Evolutionary conservation across 2,113 vertebrate genomes (phyloP).

Genomic region (Zosterops hypoxanthus): DNA sequence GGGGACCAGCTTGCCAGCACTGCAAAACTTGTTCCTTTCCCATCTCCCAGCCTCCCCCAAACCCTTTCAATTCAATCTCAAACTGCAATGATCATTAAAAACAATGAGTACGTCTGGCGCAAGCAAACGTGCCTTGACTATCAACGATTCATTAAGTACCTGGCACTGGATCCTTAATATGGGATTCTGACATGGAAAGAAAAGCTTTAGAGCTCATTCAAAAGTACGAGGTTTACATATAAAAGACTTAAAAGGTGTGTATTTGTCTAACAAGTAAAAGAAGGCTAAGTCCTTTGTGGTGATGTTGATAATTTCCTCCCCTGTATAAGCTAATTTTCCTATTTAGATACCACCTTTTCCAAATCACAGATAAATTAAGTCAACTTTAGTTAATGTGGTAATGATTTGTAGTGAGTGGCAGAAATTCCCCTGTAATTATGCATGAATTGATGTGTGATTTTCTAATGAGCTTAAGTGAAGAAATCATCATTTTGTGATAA

Average conservation of each 20-base stretch:
- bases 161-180: conserved; percentile 58
- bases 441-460: conserved; percentile 85
- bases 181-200: conserved; percentile 61
- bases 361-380: conserved; percentile 73
- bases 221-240: conserved; percentile 20
- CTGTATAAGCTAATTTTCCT: conserved; percentile 43
- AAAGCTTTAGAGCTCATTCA: conserved; percentile 58
- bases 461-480: conserved; percentile 83
- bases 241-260: conserved; percentile 22
- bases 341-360: conserved; percentile 65
- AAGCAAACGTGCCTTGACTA: conserved; percentile 68
- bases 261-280: conserved; percentile 23
- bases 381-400: conserved; percentile 77
- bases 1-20: background rate
- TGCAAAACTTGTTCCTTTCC: conserved; percentile 55
- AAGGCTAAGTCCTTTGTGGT: background rate
- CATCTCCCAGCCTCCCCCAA: conserved; percentile 38
- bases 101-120: conserved; percentile 72
- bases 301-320: background rate
- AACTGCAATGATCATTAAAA: conserved; percentile 73
- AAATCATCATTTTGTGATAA: conserved; percentile 83
- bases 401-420: conserved; percentile 80
- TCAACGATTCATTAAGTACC: conserved; percentile 69
- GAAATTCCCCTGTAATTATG: conserved; percentile 82
- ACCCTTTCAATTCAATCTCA: conserved; percentile 65